Conservation (phyloP, 2,113 vertebrate genomes). For the Oncorhynchus keta region DNA sequence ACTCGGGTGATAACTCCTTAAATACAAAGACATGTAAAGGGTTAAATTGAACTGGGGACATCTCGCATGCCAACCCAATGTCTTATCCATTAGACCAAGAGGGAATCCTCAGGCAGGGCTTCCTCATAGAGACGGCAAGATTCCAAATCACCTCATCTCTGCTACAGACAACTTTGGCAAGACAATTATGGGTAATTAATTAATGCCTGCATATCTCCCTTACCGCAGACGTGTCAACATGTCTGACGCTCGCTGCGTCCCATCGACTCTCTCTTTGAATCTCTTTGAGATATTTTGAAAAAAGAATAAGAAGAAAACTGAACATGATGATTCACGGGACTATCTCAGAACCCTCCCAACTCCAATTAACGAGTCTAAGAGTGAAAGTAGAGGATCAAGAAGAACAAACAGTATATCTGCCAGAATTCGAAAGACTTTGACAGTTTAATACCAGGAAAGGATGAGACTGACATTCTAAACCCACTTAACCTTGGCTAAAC, state of each 20-base stretch:
- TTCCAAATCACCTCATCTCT: too few relatives aligned
- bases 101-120: too few relatives aligned
- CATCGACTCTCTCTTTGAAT: background rate
- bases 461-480: slow-evolving; percentile 20
- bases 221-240: background rate
- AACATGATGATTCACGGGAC: background rate
- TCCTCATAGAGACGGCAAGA: too few relatives aligned
- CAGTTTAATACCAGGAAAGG: slow-evolving; percentile 16
- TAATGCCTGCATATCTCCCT: background rate
- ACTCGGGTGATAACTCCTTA: too few relatives aligned
- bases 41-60: too few relatives aligned
- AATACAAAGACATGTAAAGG: too few relatives aligned
- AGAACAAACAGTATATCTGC: slow-evolving; percentile 24
- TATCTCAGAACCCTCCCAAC: background rate
- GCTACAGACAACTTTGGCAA: background rate
- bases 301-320: background rate
- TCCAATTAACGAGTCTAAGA: slow-evolving; percentile 17
- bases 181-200: background rate
- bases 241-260: background rate
- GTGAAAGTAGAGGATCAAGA: slow-evolving; percentile 11
- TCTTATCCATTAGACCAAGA: too few relatives aligned
- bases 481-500: slow-evolving; percentile 24
- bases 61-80: too few relatives aligned
- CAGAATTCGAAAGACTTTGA: slow-evolving; percentile 20
- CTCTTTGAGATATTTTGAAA: background rate